Base-by-base conservation (phyloP, 2,113 vertebrate species). In the Hippocampus guttulatus region DNA sequence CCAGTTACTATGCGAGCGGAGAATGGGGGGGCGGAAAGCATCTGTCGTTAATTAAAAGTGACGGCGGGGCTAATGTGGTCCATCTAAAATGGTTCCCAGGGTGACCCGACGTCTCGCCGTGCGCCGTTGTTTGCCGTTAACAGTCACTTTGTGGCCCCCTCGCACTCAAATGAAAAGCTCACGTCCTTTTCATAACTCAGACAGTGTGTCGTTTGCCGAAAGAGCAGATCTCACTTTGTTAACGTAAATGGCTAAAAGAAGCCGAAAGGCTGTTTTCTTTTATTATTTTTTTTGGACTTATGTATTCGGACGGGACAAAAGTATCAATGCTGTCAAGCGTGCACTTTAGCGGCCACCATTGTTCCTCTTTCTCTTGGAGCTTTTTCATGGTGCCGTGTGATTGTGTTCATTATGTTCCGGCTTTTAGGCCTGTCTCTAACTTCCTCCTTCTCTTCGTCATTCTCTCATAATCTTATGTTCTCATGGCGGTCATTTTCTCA, bases 21-120 rank as follows among this genome's bases (percentile, higher is more conserved):
- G 49, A 51, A 58, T 47, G 43, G 15, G 33, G 54, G 18, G 60
- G 27, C 68, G 51, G 75, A 75, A 75, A 64, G 57, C 5, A 7
- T 43, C 71, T 20, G 70, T 75, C 64, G 79, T 81, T 84, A 84
- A 87, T 89, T 85, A 88, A 77, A 83, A 71, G 67, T 83, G 79
- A 88, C 81, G 80, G 75, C 62, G 40, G 11, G 69, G 68, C 80
- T 85, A 87, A 88, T 85, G 83, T 72, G 78, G 78, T 83, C 71
- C 68, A 61, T 86, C 82, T 64, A 33, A 80, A 80, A 86, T 66
- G 69, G 74, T 75, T 84, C 76, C 81, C 85, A 68, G 64, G 62
- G 74, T 79, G 77, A 70, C 65, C 75, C 76, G 80, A 61, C 78
- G 74, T 76, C 76, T 82, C 70, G 74, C 77, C 79, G 77, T 47